Evolutionary conservation across 2,113 vertebrate species (phyloP).

Genomic region (Chiloscyllium plagiosum): DNA sequence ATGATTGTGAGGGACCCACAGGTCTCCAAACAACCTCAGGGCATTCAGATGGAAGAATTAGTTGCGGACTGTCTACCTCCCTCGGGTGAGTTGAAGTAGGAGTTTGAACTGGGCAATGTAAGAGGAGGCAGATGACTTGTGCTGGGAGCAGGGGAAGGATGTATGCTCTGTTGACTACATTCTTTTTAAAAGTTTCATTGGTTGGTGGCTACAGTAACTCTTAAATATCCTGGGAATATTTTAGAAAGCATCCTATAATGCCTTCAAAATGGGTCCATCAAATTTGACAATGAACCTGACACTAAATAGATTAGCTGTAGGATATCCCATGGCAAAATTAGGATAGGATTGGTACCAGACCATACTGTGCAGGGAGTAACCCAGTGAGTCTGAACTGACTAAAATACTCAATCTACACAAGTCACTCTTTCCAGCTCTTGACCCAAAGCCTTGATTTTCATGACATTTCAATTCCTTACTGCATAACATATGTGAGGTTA

Average conservation of each 20-base stretch:
- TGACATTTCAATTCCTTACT: too few species aligned
- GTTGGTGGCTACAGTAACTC: neutral
- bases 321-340: neutral
- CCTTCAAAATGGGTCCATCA: neutral
- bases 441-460: too few species aligned
- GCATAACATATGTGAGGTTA: too few species aligned
- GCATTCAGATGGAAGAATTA: neutral
- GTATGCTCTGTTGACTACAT: neutral
- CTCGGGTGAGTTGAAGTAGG: neutral
- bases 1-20: neutral
- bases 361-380: too few species aligned
- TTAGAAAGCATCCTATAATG: neutral
- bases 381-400: too few species aligned
- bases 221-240: neutral
- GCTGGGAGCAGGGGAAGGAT: too few species aligned
- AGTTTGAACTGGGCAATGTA: neutral
- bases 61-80: neutral
- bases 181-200: neutral
- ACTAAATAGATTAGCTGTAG: neutral
- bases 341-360: too few species aligned
- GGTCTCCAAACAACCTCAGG: neutral
- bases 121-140: neutral
- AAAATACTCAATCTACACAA: too few species aligned
- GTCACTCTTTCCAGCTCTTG: too few species aligned
- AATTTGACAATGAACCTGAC: neutral